A percentile compares a stretch with the other conserved stretches of the same genome.
phyloP scores from a whole-genome alignment of 1,140 invertebrate genomes.

The Musca vetustissima region DNA sequence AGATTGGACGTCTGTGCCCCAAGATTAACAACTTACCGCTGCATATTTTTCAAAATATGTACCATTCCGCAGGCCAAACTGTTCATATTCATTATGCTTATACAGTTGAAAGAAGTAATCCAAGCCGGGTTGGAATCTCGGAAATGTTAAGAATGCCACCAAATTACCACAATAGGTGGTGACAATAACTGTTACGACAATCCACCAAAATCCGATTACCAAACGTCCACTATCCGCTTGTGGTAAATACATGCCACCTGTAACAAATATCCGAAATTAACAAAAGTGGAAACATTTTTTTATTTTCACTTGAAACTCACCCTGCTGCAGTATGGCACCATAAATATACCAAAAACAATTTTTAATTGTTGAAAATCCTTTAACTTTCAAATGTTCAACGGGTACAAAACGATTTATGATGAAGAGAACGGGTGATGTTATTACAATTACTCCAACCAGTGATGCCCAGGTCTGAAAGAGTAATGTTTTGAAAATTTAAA shows the following conservation, averaged over 20 bases:
- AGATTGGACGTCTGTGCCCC: no score
- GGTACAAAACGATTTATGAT: constrained; percentile 72
- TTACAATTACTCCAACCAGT: constrained; percentile 68
- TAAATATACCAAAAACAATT: constrained; percentile 90
- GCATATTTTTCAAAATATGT: constrained; percentile 75
- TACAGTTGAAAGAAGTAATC: constrained; percentile 73
- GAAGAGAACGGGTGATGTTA: constrained; percentile 80
- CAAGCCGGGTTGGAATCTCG: constrained; percentile 77
- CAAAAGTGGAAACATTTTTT: constrained; percentile 19
- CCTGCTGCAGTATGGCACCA: constrained; percentile 87
- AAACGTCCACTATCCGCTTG: constrained; percentile 83
- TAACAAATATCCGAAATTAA: background rate
- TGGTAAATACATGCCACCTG: constrained; percentile 84
- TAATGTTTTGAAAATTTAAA: no score
- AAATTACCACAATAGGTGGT: constrained; percentile 92
- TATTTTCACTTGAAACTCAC: constrained; percentile 55
- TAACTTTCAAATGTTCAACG: constrained; percentile 65
- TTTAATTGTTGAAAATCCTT: constrained; percentile 67
- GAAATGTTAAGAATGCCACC: constrained; percentile 91
- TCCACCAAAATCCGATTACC: constrained; percentile 88
- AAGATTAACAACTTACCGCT: no score
- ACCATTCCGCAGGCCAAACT: constrained; percentile 74
- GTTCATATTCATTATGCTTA: constrained; percentile 61
- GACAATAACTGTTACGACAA: constrained; percentile 85
- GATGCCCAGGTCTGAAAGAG: constrained; percentile 77